phyloP scores from a whole-genome alignment of 2,888 invertebrate genomes.

The Eupithecia centaureata region DNA sequence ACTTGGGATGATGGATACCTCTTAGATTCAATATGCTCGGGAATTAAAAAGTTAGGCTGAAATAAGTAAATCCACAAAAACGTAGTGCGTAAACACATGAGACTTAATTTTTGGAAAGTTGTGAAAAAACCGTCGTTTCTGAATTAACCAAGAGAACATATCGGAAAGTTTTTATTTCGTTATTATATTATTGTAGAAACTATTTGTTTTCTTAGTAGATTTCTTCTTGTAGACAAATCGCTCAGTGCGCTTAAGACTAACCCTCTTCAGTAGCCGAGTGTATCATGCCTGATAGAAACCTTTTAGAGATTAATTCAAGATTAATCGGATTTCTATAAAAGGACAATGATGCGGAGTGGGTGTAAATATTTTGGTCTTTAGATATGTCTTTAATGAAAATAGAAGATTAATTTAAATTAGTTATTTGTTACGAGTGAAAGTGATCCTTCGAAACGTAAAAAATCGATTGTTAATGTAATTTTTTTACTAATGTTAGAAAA shows the following conservation, averaged over 20 bases:
- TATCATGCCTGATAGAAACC: slow-evolving; percentile 29
- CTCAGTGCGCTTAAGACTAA: slow-evolving; percentile 4
- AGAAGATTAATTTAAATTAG: neutral
- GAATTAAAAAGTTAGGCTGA: no score
- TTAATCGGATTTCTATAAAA: slow-evolving; percentile 8
- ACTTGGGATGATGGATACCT: no score
- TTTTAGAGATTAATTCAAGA: slow-evolving; percentile 42
- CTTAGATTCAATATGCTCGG: no score
- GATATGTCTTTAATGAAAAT: slow-evolving; percentile 3
- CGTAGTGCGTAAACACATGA: no score
- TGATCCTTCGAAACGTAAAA: neutral
- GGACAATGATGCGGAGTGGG: slow-evolving; percentile 30
- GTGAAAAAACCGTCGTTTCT: neutral
- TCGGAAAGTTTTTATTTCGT: no score
- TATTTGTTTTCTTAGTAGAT: no score
- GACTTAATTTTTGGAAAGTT: neutral
- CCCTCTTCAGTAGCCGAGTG: slow-evolving; percentile 7
- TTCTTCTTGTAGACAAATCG: neutral
- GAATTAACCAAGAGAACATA: neutral
- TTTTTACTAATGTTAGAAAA: no score
- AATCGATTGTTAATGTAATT: no score
- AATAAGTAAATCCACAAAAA: no score
- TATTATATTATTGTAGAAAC: no score
- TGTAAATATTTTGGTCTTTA: slow-evolving; percentile 12
- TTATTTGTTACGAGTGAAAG: neutral